These are phyloP conservation scores for Paramuricea clavata DNA, from an alignment of 92 coral and sea anemone genomes.

Conservation along the genomic window DNA sequence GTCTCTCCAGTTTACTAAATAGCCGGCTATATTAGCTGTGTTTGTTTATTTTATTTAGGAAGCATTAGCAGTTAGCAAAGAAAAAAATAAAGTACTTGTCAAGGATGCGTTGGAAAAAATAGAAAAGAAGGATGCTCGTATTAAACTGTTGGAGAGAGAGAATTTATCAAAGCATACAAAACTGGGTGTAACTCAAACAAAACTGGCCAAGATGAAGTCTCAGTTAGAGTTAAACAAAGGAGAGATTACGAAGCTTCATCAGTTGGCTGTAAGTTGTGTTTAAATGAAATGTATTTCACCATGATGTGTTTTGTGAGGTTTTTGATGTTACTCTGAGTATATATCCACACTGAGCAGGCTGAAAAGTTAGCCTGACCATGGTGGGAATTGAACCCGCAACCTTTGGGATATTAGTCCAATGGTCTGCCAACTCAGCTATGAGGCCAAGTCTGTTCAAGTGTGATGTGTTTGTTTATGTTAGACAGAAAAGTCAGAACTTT, in stretches of 20 bases:
- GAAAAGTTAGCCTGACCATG: no score
- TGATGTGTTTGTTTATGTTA: no score
- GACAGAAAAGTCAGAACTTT: no score
- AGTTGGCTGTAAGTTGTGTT: not conserved
- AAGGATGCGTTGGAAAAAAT: constrained; percentile 11
- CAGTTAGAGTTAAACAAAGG: not conserved
- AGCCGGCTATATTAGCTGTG: no score
- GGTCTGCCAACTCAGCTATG: no score
- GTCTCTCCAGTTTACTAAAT: no score
- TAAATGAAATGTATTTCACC: not conserved
- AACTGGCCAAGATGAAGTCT: not conserved
- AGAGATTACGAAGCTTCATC: not conserved
- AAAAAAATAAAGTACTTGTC: constrained; percentile 23
- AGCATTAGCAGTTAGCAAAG: not conserved
- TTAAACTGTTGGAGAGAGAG: constrained; percentile 3
- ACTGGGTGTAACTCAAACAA: not conserved
- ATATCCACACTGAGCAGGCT: no score
- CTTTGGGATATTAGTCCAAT: no score
- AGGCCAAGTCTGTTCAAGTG: no score
- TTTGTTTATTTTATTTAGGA: no score
- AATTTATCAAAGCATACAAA: not conserved
- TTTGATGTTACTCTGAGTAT: no score
- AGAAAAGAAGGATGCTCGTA: not conserved
- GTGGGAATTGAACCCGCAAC: no score
- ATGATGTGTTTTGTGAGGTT: not conserved